phyloP scores from a whole-genome alignment of 2,888 invertebrate species.

The Carabus problematicus region DNA sequence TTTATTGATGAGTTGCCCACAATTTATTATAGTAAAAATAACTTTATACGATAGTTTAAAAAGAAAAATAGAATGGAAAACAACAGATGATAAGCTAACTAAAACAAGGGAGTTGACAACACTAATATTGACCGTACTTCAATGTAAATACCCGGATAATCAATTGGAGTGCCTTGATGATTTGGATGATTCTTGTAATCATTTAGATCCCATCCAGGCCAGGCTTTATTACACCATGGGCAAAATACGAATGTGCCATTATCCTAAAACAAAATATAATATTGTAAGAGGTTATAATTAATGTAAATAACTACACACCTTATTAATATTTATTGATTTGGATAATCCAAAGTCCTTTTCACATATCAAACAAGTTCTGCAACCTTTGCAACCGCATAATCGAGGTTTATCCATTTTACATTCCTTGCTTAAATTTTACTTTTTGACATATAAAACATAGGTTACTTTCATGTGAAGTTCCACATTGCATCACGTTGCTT shows the following conservation, averaged over 20 bases:
- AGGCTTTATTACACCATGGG: conserved; percentile 75
- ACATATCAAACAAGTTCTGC: conserved; percentile 87
- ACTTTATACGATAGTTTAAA: neutral
- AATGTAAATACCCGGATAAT: conserved; percentile 73
- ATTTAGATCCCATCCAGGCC: conserved; percentile 74
- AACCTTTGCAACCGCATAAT: conserved; percentile 92
- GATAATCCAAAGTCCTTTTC: conserved; percentile 70
- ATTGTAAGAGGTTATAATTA: conserved; percentile 44
- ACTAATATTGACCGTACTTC: conserved; percentile 52
- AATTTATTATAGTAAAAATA: neutral
- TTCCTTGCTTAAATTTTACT: neutral
- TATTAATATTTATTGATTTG: conserved; percentile 51
- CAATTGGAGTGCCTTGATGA: conserved; percentile 68
- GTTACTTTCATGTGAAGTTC: conserved; percentile 9
- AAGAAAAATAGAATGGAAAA: no score
- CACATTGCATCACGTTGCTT: no score
- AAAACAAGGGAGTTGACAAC: no score
- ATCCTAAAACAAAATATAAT: conserved; percentile 57
- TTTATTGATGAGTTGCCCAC: neutral
- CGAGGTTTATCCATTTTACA: conserved; percentile 69
- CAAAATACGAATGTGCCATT: conserved; percentile 76
- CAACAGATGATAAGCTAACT: no score
- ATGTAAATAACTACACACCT: conserved; percentile 54
- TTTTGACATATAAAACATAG: conserved; percentile 24
- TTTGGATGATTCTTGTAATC: conserved; percentile 70